A percentile compares a stretch with the other conserved stretches of the same genome.
phyloP scores from a whole-genome alignment of 2,113 vertebrate genomes.

The Hyperoodon ampullatus region DNA sequence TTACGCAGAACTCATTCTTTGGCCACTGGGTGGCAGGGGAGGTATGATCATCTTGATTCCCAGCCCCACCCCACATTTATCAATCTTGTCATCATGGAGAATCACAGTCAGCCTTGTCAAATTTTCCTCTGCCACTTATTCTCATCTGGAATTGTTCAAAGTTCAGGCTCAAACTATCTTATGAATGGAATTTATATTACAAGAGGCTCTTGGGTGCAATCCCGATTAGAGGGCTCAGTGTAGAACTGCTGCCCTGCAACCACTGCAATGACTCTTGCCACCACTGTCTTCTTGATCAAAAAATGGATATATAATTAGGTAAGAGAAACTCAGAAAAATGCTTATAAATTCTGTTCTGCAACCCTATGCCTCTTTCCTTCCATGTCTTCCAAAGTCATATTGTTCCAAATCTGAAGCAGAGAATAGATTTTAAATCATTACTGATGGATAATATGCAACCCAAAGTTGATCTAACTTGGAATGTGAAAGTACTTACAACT shows the following conservation, averaged over 20 bases:
- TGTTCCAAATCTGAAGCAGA: not conserved
- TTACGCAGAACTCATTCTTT: not conserved
- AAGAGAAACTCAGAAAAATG: not conserved
- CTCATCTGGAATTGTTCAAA: not conserved
- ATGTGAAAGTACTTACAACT: not conserved
- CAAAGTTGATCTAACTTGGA: not conserved
- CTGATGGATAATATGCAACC: not conserved
- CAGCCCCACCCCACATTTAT: not conserved
- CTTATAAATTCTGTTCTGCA: not conserved
- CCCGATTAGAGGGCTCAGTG: not conserved
- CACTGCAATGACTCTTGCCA: not conserved
- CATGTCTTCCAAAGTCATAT: not conserved
- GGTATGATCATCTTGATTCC: not conserved
- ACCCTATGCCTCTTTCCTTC: not conserved
- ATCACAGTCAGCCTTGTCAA: not conserved
- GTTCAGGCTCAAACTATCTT: not conserved
- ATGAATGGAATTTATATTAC: not conserved
- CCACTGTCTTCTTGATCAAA: not conserved
- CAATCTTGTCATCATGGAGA: not conserved
- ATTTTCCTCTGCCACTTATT: not conserved
- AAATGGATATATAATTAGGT: not conserved
- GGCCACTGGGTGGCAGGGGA: not conserved
- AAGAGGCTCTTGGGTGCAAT: not conserved
- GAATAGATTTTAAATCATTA: conserved; percentile 18
- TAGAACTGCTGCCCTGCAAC: not conserved